Evolutionary conservation across 1,140 invertebrate species (phyloP).

Genomic region (Panonychus citri): DNA sequence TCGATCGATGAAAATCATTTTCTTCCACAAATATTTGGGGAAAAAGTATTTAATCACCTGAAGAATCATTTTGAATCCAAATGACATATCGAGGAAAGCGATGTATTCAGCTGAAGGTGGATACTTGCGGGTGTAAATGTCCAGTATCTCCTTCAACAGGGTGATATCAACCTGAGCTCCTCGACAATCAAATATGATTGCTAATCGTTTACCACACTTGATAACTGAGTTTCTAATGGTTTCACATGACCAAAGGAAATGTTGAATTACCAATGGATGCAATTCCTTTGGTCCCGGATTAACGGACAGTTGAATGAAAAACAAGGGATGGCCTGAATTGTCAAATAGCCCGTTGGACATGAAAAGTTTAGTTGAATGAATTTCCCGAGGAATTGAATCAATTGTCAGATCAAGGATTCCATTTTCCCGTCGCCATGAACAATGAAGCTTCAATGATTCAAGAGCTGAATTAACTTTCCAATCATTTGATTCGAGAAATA

Average conservation of each 20-base stretch:
- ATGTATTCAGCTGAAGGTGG: not conserved
- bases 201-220: not conserved
- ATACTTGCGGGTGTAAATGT: not conserved
- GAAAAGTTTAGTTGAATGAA: not conserved
- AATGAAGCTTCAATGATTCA: not conserved
- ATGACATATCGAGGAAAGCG: not conserved
- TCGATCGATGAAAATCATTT: not conserved
- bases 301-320: not conserved
- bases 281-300: not conserved
- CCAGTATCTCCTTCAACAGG: not conserved
- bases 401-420: not conserved
- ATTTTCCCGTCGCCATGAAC: not conserved
- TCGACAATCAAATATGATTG: not conserved
- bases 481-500: not conserved
- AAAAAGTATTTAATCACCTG: not conserved
- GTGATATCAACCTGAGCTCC: not conserved
- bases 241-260: not conserved
- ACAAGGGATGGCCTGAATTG: not conserved
- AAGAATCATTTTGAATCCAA: not conserved
- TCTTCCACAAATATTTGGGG: not conserved
- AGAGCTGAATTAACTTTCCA: not conserved
- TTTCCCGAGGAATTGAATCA: not conserved
- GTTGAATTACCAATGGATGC: not conserved
- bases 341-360: not conserved
- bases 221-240: not conserved